Evolutionary conservation across 2,113 vertebrate genomes (phyloP), one percentile per base, ranked within the genome.

Genomic region (Pituophis catenifer): DNA sequence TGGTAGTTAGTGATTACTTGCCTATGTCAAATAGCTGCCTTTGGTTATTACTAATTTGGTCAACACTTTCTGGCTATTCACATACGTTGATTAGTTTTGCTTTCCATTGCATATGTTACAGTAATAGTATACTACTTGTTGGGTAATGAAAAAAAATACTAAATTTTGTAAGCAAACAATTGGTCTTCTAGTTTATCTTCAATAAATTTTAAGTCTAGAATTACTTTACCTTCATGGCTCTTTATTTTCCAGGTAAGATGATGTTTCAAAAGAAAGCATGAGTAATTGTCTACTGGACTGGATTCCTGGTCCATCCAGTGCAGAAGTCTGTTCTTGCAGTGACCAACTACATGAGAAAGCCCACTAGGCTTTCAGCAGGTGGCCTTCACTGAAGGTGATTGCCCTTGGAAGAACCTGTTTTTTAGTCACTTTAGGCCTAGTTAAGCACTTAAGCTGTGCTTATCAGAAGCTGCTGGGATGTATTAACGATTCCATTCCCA

Each of bases 161-260:
- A 92, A 92, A 95, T 88, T 96, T 95, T 97, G 95, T 96, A 97
- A 97, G 94, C 93, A 91, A 89, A 94, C 91, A 58, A 90, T 94
- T 93, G 75, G 70, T 95, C 93, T 94, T 96, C 29, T 0, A 1
- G 91, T 95, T 92, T 92, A 94, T 89, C 91, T 94, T 12, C 94
- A 97, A 97, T 97, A 97, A 97, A 97, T 58, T 81, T 81, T 93
- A 29, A 96, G 95, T 58, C 95, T 85, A 96, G 96, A 96, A 94
- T 44, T 93, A 6, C 7, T 12, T 95, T 94, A 90, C 88, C 93
- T 95, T 55, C 92, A 38, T 59, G 95, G 48, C 86, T 96, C 26
- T 95, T 97, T 91, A 92, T 95, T 97, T 95, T 91, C 75, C 88
- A 3, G 75, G 89, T 65, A 90, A 85, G 48, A 26, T 89, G 85